Base-by-base conservation (phyloP, 2,113 vertebrate species). In the Psophia crepitans region DNA sequence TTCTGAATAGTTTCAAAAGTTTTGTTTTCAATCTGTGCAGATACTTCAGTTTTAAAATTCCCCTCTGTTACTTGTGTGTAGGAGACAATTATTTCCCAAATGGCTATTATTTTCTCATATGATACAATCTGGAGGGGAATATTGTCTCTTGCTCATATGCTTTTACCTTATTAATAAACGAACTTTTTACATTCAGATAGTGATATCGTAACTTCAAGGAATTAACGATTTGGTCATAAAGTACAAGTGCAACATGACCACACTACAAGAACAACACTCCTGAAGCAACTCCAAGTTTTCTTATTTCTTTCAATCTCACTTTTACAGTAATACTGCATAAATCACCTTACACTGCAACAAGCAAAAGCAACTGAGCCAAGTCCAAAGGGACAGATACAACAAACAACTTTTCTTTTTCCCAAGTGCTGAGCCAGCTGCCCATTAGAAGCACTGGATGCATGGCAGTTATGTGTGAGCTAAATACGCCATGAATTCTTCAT, bases 1-100 rank as follows among this genome's bases (percentile, higher is more conserved):
- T 66, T 84, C 57, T 65, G 43, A 95, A 37, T 14, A 89, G 35
- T 83, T 92, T 89, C 24, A 61, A 35, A 88, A 92, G 61, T 75
- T 93, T 93, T 89, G n/a, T 58, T 96, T 91, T 94, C 77, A 58
- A 46, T 95, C 63, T 89, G 44, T 92, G 70, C 18, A 91, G 49
- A 65, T 44, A 24, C n/a, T 84, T 82, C 3, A 33, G 65, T 89
- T 95, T 93, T 46, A 87, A 92, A 94, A 68, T 95, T 92, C 65
- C 84, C 77, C 81, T 92, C 76, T 46, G 46, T 61, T 85, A 83
- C 68, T 93, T 65, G 6, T 32, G n/a, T 73, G 70, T 53, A 76
- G 37, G 49, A 91, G 76, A 87, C 22, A 61, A 20, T 23, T 66
- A 71, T 87, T 84, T 87, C 89, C 81, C 66, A 79, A 87, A 76